Conservation (phyloP, 2,797 vertebrate species). For the Heteromormyrus szaboi region DNA sequence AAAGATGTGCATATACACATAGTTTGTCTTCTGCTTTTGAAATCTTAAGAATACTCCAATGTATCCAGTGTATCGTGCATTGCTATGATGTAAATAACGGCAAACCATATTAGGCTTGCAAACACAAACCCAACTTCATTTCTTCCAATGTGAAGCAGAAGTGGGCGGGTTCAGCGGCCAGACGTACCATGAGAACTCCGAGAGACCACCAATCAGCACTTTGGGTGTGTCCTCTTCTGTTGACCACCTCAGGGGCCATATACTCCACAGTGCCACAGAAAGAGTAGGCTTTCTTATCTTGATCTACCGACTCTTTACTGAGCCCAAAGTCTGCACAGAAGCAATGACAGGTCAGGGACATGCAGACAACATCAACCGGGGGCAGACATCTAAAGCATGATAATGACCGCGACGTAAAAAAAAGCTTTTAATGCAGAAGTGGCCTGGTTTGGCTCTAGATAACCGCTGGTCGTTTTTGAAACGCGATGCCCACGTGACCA, state of each 20-base stretch:
- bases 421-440: neutral
- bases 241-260: slow-evolving; percentile 99
- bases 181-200: slow-evolving; percentile 90
- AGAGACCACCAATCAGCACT: slow-evolving; percentile 99
- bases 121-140: neutral
- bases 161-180: neutral
- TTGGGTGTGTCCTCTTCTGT: slow-evolving; percentile 95
- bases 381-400: neutral
- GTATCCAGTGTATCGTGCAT: neutral
- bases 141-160: neutral
- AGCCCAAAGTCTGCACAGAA: slow-evolving; percentile 84
- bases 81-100: neutral
- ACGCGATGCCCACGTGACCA: neutral
- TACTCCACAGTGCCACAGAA: slow-evolving; percentile 99
- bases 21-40: neutral
- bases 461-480: neutral
- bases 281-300: slow-evolving; percentile 97
- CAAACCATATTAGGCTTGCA: neutral
- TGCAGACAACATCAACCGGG: neutral
- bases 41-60: neutral
- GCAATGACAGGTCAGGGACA: slow-evolving; percentile 12
- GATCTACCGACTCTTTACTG: slow-evolving; percentile 97
- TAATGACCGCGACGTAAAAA: neutral
- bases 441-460: neutral
- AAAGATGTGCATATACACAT: neutral